Evolutionary conservation across 2,113 vertebrate species (phyloP).

Genomic region (Lamprologus speciosus): DNA sequence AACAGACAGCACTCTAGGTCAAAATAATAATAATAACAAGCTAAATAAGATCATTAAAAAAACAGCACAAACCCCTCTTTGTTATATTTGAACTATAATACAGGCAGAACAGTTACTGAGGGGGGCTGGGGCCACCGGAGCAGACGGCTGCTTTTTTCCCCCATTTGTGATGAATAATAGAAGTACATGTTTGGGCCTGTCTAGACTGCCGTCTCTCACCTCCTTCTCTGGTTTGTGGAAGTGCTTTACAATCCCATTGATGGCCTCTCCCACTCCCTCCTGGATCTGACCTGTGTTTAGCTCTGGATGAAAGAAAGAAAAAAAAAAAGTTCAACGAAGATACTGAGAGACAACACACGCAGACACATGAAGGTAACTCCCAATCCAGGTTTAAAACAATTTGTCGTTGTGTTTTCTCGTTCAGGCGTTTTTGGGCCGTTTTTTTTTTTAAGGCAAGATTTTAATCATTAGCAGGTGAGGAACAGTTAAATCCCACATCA

Average conservation of each 20-base stretch:
- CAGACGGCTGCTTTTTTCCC: neutral
- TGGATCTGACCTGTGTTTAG: constrained; percentile 98
- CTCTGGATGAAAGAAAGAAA: constrained; percentile 66
- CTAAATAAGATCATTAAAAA: neutral
- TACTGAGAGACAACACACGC: neutral
- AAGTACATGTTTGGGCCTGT: constrained; percentile 35
- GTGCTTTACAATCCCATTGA: constrained; percentile 98
- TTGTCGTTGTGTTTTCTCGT: neutral
- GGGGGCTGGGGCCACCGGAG: neutral
- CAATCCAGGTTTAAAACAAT: neutral
- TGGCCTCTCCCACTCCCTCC: constrained; percentile 96
- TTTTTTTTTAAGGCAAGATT: neutral
- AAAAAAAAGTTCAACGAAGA: neutral
- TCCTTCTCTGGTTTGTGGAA: constrained; percentile 99
- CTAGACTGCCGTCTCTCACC: constrained; percentile 74
- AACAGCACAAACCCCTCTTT: neutral
- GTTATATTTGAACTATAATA: neutral
- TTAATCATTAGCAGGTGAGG: neutral
- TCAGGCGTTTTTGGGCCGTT: neutral
- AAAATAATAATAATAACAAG: neutral
- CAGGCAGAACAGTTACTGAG: neutral
- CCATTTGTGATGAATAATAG: constrained; percentile 57
- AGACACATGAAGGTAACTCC: neutral
- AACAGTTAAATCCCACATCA: neutral
- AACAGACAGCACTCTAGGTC: neutral